Conservation (phyloP, 2,888 invertebrate genomes). For the Leptinotarsa haldemani region DNA sequence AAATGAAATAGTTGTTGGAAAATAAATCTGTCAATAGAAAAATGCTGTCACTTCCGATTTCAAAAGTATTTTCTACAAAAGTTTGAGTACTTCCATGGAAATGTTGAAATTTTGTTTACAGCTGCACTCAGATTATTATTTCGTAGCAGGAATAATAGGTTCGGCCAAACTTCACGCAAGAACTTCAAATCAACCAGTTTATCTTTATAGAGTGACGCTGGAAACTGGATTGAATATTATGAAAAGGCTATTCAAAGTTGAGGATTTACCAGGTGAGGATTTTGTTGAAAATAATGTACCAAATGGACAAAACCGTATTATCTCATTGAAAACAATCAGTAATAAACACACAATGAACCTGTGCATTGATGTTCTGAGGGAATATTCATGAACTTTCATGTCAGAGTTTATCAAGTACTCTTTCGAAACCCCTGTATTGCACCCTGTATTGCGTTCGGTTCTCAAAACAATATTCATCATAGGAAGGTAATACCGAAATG, state of each 20-base stretch:
- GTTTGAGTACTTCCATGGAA: neutral
- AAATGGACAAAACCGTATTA: too few species aligned
- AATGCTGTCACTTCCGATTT: neutral
- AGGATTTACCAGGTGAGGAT: slow-evolving; percentile 11
- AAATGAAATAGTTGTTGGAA: too few species aligned
- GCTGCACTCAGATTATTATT: slow-evolving; percentile 26
- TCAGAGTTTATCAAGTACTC: too few species aligned
- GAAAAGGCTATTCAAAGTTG: slow-evolving; percentile 14
- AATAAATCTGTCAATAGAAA: neutral
- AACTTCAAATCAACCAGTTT: slow-evolving; percentile 33
- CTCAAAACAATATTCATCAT: too few species aligned
- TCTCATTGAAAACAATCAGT: too few species aligned
- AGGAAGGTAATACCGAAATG: too few species aligned
- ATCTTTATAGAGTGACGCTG: slow-evolving; percentile 37
- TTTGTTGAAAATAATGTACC: neutral
- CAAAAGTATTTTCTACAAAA: neutral
- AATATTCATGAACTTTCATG: too few species aligned
- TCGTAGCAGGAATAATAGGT: slow-evolving; percentile 30
- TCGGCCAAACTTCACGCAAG: slow-evolving; percentile 28
- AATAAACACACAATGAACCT: too few species aligned
- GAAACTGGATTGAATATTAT: slow-evolving; percentile 28
- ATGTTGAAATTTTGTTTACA: slow-evolving; percentile 4
- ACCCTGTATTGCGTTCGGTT: too few species aligned
- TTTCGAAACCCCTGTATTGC: too few species aligned
- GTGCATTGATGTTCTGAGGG: too few species aligned